Percentiles rank a stretch among this genome's conserved stretches.
Evolutionary conservation across 2,113 vertebrate species (phyloP).

Genomic region (Notechis scutatus): DNA sequence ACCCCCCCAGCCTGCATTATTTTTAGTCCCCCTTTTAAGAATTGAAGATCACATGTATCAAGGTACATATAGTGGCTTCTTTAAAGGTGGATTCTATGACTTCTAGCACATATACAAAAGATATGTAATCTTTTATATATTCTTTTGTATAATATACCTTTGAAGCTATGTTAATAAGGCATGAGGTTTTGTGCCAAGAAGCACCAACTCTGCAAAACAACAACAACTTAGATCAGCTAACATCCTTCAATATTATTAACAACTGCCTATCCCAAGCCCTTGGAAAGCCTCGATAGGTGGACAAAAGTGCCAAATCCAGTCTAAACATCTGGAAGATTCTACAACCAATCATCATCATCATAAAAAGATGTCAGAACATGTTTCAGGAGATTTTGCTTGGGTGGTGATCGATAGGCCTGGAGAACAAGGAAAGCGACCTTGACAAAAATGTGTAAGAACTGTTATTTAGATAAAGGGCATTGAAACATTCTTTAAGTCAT

Average conservation of each 20-base stretch:
- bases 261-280: neutral
- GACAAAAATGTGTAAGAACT: neutral
- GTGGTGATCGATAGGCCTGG: neutral
- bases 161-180: neutral
- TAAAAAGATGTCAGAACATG: neutral
- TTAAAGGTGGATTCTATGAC: neutral
- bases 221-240: neutral
- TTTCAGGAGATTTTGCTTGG: neutral
- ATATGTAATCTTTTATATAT: neutral
- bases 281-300: neutral
- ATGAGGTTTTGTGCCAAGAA: neutral
- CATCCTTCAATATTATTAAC: neutral
- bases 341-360: neutral
- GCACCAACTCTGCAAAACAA: neutral
- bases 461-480: neutral
- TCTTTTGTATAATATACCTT: neutral
- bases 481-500: neutral
- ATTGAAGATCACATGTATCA: neutral
- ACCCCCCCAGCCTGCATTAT: neutral
- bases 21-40: neutral
- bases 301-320: neutral
- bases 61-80: neutral
- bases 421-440: neutral
- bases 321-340: neutral
- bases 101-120: neutral